phyloP scores from a whole-genome alignment of 2,113 vertebrate genomes.

The Menura novaehollandiae region DNA sequence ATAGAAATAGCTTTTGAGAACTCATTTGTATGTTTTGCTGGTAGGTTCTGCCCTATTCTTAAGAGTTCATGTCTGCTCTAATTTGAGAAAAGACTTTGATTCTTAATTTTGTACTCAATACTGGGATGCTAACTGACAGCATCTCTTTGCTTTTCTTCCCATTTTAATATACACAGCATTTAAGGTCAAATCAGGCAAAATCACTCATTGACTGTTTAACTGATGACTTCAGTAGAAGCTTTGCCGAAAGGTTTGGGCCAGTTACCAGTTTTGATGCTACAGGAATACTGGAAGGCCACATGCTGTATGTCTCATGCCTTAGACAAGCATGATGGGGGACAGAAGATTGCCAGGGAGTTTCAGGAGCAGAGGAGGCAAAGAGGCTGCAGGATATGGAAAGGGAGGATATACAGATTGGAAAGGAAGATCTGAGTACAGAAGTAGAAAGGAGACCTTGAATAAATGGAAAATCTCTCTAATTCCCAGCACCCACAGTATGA shows the following conservation, averaged over 20 bases:
- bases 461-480: neutral
- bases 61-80: neutral
- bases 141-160: neutral
- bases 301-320: neutral
- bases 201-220: neutral
- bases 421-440: neutral
- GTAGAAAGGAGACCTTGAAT: neutral
- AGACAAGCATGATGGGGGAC: neutral
- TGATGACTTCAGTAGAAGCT: neutral
- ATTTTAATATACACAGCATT: neutral
- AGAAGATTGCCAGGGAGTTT: neutral
- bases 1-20: conserved; percentile 22
- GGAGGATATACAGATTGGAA: neutral
- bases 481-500: neutral
- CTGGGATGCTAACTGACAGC: conserved; percentile 16
- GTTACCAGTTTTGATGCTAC: neutral
- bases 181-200: neutral
- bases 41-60: neutral
- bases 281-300: neutral
- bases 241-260: neutral
- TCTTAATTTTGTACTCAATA: neutral
- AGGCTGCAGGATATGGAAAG: neutral
- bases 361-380: neutral
- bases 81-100: conserved; percentile 25
- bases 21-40: conserved; percentile 15